Evolutionary conservation across 64 coral and sea anemone genomes (phyloP), one percentile per base, ranked within the genome.

Genomic region (Porites australiensis): DNA sequence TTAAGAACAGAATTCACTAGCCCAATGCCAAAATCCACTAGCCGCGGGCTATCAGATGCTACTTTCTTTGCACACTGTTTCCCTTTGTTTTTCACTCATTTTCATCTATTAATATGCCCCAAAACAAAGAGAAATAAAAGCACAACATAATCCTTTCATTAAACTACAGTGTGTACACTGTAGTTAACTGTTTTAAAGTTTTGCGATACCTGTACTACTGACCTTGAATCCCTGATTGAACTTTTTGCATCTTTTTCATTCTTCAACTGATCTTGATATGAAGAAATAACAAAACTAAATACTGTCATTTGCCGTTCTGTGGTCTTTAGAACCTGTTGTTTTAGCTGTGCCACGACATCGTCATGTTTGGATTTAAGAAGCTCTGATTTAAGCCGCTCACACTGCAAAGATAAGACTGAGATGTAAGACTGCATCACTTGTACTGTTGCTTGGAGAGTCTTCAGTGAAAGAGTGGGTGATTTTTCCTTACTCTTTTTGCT

Each of bases 211-310:
- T 57, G 6, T 8, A 51, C 16, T 46, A 48, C 80, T 83, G 62
- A 83, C 80, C 80, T 83, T 50, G 45, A 50, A 8, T 67, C 62
- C 11, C 27, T 83, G 44, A 44, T 67, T 14, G 13, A 50, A 10
- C n/a, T n/a, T n/a, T n/a, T n/a, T n/a, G n/a, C n/a, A 22, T 47
- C 16, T 4, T 67, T 50, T 4, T 83, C 62, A 65, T 3, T 44
- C 46, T 82, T 82, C 79, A 82, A 46, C 13, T 82, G 79, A 82
- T 82, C 80, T 83, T 83, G 80, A 75, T 74, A 74, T 49, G 58
- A 62, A 72, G 86, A 74, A 58, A 88, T 88, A 45, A 88, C 50
- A 27, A 88, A 88, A 21, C 47, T 88, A 50, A 74, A 44, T 2
- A 75, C 50, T 8, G 67, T 22, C 22, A 88, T 49, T 88, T 88